Evolutionary conservation across 2,888 invertebrate genomes (phyloP).

Genomic region (Drosophila rellima): DNA sequence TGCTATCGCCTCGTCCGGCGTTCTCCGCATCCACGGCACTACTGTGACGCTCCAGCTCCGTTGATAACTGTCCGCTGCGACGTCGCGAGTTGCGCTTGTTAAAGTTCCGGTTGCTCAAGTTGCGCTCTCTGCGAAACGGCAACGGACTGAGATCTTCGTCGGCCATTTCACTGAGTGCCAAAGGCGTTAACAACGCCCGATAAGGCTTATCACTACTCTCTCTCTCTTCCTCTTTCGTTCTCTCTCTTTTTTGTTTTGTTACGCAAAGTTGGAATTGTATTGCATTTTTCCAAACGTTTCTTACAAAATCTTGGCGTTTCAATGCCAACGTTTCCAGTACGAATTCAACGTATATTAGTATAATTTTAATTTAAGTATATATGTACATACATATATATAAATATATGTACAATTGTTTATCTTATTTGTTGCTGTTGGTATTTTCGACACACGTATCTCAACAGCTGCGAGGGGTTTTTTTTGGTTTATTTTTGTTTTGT

Average conservation of each 20-base stretch:
- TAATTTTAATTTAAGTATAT: slow-evolving; percentile 17
- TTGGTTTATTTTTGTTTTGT: slow-evolving; percentile 19
- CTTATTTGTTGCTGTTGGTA: slow-evolving; percentile 32
- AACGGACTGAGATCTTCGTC: slow-evolving; percentile 81
- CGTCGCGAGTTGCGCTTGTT: slow-evolving; percentile 78
- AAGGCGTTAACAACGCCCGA: slow-evolving; percentile 35
- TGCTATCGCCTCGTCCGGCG: slow-evolving; percentile 56
- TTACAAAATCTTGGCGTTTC: not conserved
- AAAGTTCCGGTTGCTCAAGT: slow-evolving; percentile 82
- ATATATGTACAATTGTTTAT: slow-evolving; percentile 52
- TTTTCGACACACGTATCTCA: slow-evolving; percentile 56
- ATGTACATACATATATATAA: not conserved
- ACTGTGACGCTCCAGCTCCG: slow-evolving; percentile 57
- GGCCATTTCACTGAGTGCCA: slow-evolving; percentile 57
- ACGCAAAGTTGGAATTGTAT: slow-evolving; percentile 2
- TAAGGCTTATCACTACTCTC: slow-evolving; percentile 55
- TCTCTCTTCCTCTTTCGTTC: not conserved
- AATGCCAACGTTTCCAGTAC: slow-evolving; percentile 13
- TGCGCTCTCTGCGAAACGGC: slow-evolving; percentile 82
- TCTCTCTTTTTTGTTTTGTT: slow-evolving; percentile 2
- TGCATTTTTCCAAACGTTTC: slow-evolving; percentile 10
- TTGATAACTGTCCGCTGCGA: slow-evolving; percentile 58
- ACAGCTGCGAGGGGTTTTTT: slow-evolving; percentile 44
- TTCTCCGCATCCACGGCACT: slow-evolving; percentile 45
- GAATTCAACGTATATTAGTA: slow-evolving; percentile 26